These are phyloP conservation scores for Synaphobranchus kaupii DNA, from an alignment of 2,797 vertebrate genomes.

Conservation along the genomic window DNA sequence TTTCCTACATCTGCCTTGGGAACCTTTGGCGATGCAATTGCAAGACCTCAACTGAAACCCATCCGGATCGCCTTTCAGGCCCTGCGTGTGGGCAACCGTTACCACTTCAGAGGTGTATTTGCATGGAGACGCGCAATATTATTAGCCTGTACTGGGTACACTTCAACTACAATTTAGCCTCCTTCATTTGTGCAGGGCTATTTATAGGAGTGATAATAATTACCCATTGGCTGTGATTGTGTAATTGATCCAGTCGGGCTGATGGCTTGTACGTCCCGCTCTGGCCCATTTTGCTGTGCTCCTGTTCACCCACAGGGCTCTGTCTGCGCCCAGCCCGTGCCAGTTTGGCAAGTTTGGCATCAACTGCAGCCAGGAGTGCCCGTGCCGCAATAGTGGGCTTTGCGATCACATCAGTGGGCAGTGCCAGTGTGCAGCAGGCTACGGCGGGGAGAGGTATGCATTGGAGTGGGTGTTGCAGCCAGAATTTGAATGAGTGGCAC, in stretches of 20 bases:
- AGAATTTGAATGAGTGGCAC: no score
- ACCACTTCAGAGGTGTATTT: neutral
- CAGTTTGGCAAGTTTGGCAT: constrained; percentile 87
- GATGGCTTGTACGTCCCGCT: neutral
- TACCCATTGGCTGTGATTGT: constrained; percentile 2
- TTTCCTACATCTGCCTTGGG: neutral
- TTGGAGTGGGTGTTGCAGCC: neutral
- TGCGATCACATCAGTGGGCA: constrained; percentile 91
- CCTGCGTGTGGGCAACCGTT: neutral
- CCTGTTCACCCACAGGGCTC: constrained; percentile 75
- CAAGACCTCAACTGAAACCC: neutral
- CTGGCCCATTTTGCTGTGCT: no score
- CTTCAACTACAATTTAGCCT: neutral
- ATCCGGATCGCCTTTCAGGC: neutral
- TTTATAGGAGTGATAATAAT: constrained; percentile 7
- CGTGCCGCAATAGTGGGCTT: constrained; percentile 90
- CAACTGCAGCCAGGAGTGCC: constrained; percentile 96
- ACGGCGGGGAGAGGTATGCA: constrained; percentile 89
- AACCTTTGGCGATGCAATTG: neutral
- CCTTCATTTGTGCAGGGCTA: neutral
- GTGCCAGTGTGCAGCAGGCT: constrained; percentile 90
- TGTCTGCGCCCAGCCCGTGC: constrained; percentile 95
- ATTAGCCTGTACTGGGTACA: neutral
- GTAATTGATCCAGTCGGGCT: constrained; percentile 7
- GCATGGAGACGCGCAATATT: neutral